phyloP scores from a whole-genome alignment of 2,797 vertebrate species.

The Nasua narica region DNA sequence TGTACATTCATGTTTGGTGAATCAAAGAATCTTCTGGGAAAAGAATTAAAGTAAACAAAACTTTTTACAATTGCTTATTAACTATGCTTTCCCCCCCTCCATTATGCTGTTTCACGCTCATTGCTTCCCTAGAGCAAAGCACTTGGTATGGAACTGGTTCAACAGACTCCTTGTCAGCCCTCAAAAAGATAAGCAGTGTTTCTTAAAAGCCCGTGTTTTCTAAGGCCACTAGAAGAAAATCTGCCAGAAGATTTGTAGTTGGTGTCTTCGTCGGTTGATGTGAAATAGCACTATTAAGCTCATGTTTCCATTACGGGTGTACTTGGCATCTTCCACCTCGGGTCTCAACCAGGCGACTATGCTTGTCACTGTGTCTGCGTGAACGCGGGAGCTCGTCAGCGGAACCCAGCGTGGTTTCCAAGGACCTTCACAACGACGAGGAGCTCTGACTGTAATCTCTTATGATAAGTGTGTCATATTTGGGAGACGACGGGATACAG shows the following conservation, averaged over 20 bases:
- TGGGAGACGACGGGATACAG: slow-evolving; percentile 90
- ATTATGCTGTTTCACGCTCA: slow-evolving; percentile 77
- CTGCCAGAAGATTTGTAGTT: slow-evolving; percentile 79
- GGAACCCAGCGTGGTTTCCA: slow-evolving; percentile 51
- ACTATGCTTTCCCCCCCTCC: slow-evolving; percentile 23
- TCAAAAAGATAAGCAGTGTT: slow-evolving; percentile 84
- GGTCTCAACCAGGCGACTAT: slow-evolving; percentile 52
- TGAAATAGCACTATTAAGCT: slow-evolving; percentile 75
- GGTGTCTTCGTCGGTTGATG: slow-evolving; percentile 60
- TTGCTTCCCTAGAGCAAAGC: slow-evolving; percentile 88
- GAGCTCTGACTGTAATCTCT: slow-evolving; percentile 99
- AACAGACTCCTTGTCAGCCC: slow-evolving; percentile 84
- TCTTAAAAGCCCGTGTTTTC: slow-evolving; percentile 93
- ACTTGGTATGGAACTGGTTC: slow-evolving; percentile 87
- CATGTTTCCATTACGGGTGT: slow-evolving; percentile 62
- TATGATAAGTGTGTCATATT: slow-evolving; percentile 94
- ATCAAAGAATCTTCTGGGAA: slow-evolving; percentile 88
- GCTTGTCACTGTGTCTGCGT: slow-evolving; percentile 70
- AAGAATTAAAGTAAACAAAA: slow-evolving; percentile 85
- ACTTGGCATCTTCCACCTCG: slow-evolving; percentile 56
- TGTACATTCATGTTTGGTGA: slow-evolving; percentile 93
- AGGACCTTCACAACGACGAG: slow-evolving; percentile 93
- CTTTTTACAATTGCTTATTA: slow-evolving; percentile 79
- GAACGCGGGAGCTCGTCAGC: slow-evolving; percentile 74
- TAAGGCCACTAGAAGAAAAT: slow-evolving; percentile 93